Conservation (phyloP, 1,140 invertebrate genomes). For the Schlechtendalia chinensis region DNA sequence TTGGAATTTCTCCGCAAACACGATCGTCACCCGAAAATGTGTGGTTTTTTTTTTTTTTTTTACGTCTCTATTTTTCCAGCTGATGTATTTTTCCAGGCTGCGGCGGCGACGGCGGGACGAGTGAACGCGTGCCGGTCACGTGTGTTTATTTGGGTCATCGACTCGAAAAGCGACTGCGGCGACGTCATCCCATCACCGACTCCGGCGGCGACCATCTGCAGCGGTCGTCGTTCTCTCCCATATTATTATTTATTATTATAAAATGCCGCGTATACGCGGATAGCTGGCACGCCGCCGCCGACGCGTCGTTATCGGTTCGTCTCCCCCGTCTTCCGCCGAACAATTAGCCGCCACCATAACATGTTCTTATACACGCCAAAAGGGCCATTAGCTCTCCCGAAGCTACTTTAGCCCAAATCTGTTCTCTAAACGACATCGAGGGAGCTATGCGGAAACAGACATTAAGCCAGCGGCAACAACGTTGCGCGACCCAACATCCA, state of each 20-base stretch:
- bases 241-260: no score
- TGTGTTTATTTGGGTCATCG: conserved; percentile 49
- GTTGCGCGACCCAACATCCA: no score
- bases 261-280: background rate
- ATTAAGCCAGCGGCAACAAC: no score
- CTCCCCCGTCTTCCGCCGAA: conserved; percentile 12
- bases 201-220: no score
- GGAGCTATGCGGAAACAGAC: no score
- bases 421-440: no score
- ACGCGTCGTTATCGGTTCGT: background rate
- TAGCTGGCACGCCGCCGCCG: conserved; percentile 26
- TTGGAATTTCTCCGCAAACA: no score
- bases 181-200: background rate
- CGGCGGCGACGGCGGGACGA: background rate
- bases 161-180: background rate
- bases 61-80: conserved; percentile 22
- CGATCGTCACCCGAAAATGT: background rate
- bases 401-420: no score
- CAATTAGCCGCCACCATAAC: conserved; percentile 22
- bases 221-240: background rate
- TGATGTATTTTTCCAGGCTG: background rate
- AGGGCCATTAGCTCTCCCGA: no score
- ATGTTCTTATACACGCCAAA: no score
- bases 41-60: background rate
- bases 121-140: background rate